Evolutionary conservation across 2,888 invertebrate species (phyloP), one percentile per base, ranked within the genome.

Genomic region (Magallana nippona): DNA sequence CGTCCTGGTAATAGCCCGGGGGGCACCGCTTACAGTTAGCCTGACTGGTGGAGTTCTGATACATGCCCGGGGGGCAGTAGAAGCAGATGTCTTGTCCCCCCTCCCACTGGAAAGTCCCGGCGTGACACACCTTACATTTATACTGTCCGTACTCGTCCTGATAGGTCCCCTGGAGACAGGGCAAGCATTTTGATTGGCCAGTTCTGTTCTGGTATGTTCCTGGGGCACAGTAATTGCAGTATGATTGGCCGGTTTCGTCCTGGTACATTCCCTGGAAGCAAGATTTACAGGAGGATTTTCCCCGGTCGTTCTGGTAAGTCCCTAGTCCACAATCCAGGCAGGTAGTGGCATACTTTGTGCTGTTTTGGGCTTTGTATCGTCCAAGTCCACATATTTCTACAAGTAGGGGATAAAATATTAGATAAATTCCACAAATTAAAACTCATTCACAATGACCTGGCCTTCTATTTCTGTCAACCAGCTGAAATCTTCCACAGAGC

Each of bases 201-300:
- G 83, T 81, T 79, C 58, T 60, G 22, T 83, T 83, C 19, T 83
- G 85, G 15, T 57, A 83, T 15, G 81, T 85, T 81, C 85, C 85
- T 10, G 71, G 56, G 77, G 55, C 32, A 83, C 85, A 85, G 1
- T 27, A 17, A 19, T 56, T 78, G 22, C 85, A 85, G 2, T 58
- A 44, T 57, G 63, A 56, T 57, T 83, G 83, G 71, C 83, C 85
- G 13, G 71, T 81, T 19, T 44, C 27, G 32, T 81, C 44, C 77
- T 85, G 85, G 56, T 79, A 81, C 11, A 19, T 58, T 79, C 85
- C 85, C 11, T 60, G 60, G 15, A 55, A 27, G 81, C 85, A 85
- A 1, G 55, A 44, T 22, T 22, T 58, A 78, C 84, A 84, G 5
- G 60, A 58, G 44, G 19, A 27, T 56, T 78, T 83, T 27, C 63